Conservation (phyloP, 2,113 vertebrate genomes). For the Strix aluco region DNA sequence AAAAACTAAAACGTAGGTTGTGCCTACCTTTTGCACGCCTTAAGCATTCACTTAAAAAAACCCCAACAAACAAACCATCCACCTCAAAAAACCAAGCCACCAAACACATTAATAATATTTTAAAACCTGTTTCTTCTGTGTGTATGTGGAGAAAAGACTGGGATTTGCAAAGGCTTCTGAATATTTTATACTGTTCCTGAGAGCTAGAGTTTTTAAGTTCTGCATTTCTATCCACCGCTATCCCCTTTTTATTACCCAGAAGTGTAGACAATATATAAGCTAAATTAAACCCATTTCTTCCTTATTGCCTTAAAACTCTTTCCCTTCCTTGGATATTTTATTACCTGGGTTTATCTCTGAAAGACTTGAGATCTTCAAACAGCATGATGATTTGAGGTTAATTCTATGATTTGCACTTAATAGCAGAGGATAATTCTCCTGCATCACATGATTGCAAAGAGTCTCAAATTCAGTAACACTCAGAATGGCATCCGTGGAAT, state of each 20-base stretch:
- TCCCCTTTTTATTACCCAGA: background rate
- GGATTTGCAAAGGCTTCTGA: background rate
- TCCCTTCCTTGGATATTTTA: background rate
- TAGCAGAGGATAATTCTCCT: background rate
- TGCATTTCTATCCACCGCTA: background rate
- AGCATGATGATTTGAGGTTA: background rate
- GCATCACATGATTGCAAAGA: background rate
- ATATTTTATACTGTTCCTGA: background rate
- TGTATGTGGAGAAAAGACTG: background rate
- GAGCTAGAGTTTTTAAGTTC: background rate
- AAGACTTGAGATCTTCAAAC: background rate
- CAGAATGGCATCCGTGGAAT: background rate
- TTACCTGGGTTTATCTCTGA: background rate
- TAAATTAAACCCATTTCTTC: background rate
- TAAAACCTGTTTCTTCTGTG: background rate
- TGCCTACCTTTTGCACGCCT: background rate
- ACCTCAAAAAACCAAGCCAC: accelerated
- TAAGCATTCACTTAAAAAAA: background rate
- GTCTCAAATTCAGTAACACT: background rate
- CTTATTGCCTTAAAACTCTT: background rate
- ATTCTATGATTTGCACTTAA: background rate
- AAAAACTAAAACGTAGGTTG: background rate
- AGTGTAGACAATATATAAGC: background rate
- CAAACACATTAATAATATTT: background rate
- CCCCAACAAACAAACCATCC: background rate